Percentiles rank a stretch among this genome's conserved stretches.
These are phyloP conservation scores for Aleiodes testaceus DNA, from an alignment of 2,888 invertebrate genomes.

Conservation along the genomic window DNA sequence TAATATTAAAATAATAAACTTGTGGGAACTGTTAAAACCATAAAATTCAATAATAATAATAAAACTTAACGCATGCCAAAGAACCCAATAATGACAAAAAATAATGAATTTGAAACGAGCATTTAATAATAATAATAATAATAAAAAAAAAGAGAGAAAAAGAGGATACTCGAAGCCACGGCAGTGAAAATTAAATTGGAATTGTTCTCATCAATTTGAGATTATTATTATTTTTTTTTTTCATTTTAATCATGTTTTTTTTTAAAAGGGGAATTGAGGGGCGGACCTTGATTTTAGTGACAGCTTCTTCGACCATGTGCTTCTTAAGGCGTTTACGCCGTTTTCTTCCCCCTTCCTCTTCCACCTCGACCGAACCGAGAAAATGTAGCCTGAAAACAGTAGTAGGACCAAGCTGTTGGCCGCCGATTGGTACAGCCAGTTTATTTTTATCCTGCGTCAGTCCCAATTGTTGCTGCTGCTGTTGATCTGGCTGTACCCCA, in stretches of 20 bases:
- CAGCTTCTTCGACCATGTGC: conserved; percentile 91
- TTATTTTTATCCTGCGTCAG: conserved; percentile 48
- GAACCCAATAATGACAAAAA: conserved; percentile 43
- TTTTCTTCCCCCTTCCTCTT: conserved; percentile 82
- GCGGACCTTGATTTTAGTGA: conserved; percentile 89
- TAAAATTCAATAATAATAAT: conserved; percentile 39
- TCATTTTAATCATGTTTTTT: conserved; percentile 41
- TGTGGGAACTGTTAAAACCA: conserved; percentile 8
- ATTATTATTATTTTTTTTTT: conserved; percentile 35
- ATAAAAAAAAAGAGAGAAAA: conserved; percentile 17
- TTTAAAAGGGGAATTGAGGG: conserved; percentile 45
- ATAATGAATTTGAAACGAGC: conserved; percentile 39
- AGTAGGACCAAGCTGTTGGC: conserved; percentile 63
- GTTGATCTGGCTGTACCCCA: conserved; percentile 58
- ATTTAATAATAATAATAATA: background rate
- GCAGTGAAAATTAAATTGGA: conserved; percentile 20
- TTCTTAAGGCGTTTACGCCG: conserved; percentile 87
- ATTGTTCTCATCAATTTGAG: conserved; percentile 31
- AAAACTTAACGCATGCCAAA: conserved; percentile 48
- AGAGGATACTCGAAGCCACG: conserved; percentile 28
- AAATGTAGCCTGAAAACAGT: conserved; percentile 88
- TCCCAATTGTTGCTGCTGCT: conserved; percentile 29
- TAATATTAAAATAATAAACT: conserved; percentile 3
- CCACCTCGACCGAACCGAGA: conserved; percentile 90
- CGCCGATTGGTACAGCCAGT: conserved; percentile 64